Conservation (phyloP, 2,888 invertebrate genomes). For the Drosophila paranaensis region DNA sequence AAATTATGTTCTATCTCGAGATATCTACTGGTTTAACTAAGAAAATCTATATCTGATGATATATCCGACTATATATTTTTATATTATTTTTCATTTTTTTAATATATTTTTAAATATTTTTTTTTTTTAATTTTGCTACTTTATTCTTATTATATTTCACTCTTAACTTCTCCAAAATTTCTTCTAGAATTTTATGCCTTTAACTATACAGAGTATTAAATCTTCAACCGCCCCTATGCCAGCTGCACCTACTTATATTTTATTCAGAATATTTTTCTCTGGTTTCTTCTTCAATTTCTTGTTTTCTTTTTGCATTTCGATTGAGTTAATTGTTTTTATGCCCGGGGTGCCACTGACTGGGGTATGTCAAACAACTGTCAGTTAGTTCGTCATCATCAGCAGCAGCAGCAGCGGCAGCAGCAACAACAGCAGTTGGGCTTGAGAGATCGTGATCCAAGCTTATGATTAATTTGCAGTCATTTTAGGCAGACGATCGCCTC, state of each 20-base stretch:
- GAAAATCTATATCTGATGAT: not conserved
- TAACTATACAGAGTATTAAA: constrained; percentile 11
- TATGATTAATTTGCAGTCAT: constrained; percentile 77
- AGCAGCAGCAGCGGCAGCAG: not conserved
- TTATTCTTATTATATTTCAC: not conserved
- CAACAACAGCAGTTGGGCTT: constrained; percentile 32
- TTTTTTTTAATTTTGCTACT: not conserved
- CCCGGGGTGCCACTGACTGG: constrained; percentile 74
- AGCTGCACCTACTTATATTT: not conserved
- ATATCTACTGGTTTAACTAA: not conserved
- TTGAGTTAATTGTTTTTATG: constrained; percentile 75
- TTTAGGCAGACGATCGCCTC: constrained; percentile 51
- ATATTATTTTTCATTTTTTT: too few species aligned
- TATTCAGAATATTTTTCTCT: constrained; percentile 4
- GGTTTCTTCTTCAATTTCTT: constrained; percentile 7
- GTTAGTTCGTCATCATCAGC: constrained; percentile 73
- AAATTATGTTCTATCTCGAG: not conserved
- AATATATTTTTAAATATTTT: not conserved
- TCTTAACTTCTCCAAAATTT: not conserved
- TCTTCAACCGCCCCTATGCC: not conserved
- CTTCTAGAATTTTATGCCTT: not conserved
- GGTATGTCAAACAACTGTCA: constrained; percentile 80
- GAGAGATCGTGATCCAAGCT: constrained; percentile 61
- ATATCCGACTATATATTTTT: not conserved
- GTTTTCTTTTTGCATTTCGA: constrained; percentile 65